Evolutionary conservation across 2,797 vertebrate genomes (phyloP).

Genomic region (Pterois miles): DNA sequence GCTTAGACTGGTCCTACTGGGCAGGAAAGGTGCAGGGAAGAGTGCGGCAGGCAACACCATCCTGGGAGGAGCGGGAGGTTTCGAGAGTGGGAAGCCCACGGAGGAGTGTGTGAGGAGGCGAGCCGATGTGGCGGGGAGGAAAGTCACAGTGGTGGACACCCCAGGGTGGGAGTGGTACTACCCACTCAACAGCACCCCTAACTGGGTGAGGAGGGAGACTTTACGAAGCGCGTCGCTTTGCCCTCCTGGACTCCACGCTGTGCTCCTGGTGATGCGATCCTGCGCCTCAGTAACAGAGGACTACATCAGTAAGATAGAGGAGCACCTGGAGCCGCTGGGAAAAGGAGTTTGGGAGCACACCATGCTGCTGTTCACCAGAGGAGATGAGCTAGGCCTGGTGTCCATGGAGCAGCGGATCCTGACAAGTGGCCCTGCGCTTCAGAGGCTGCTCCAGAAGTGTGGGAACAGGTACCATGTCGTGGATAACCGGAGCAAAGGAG

Average conservation of each 20-base stretch:
- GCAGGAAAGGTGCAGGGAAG: constrained; percentile 81
- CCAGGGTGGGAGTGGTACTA: constrained; percentile 87
- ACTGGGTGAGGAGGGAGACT: constrained; percentile 82
- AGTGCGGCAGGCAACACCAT: constrained; percentile 80
- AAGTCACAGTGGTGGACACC: constrained; percentile 81
- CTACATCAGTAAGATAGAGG: constrained; percentile 75
- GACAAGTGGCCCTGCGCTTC: constrained; percentile 62
- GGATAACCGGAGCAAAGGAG: constrained; percentile 71
- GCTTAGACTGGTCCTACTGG: constrained; percentile 80
- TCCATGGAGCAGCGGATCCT: constrained; percentile 75
- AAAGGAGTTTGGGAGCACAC: constrained; percentile 73
- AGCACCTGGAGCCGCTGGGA: constrained; percentile 79
- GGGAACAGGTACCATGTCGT: constrained; percentile 77
- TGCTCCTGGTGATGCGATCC: constrained; percentile 79
- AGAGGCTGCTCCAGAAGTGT: constrained; percentile 73
- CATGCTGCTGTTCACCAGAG: constrained; percentile 81
- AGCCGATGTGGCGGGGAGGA: constrained; percentile 66
- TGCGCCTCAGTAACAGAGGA: constrained; percentile 72
- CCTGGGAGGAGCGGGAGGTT: constrained; percentile 63
- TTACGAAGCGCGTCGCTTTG: constrained; percentile 77
- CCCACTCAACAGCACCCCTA: constrained; percentile 79
- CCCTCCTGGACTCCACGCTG: constrained; percentile 78
- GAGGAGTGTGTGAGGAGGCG: constrained; percentile 80
- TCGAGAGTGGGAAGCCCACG: constrained; percentile 78
- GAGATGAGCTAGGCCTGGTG: constrained; percentile 75